Conservation (phyloP, 2,113 vertebrate species). For the Capreolus pygargus region DNA sequence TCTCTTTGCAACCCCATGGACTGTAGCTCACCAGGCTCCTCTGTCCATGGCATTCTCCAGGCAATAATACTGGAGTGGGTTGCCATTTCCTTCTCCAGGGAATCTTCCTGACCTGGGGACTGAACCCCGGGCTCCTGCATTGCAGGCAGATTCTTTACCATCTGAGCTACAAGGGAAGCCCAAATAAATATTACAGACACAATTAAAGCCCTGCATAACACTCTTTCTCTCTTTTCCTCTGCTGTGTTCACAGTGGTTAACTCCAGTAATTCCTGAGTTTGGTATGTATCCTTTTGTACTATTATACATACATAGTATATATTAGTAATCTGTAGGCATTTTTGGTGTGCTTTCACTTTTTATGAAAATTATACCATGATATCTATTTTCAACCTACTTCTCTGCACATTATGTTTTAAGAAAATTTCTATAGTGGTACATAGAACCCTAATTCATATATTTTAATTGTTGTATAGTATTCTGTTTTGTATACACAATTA, state of each 20-base stretch:
- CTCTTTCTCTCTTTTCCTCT: not conserved
- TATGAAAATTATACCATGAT: not conserved
- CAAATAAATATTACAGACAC: not conserved
- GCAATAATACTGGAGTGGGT: not conserved
- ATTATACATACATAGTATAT: not conserved
- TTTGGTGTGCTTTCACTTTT: not conserved
- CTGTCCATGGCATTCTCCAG: not conserved
- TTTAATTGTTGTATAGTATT: not conserved
- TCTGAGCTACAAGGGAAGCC: not conserved
- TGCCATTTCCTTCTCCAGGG: not conserved
- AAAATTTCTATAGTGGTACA: not conserved
- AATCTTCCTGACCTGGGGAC: not conserved
- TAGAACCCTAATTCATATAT: not conserved
- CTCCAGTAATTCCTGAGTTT: not conserved
- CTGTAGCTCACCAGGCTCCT: not conserved
- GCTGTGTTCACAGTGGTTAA: not conserved
- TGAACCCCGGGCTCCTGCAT: not conserved
- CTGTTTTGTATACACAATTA: not conserved
- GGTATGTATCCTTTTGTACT: not conserved
- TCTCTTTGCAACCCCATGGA: fast-evolving
- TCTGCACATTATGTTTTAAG: not conserved
- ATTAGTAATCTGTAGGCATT: not conserved
- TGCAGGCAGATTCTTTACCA: not conserved
- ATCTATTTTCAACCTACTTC: not conserved
- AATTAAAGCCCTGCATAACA: not conserved